Evolutionary conservation across 1,140 invertebrate genomes (phyloP), one percentile per base, ranked within the genome.

Genomic region (Lethocerus indicus): DNA sequence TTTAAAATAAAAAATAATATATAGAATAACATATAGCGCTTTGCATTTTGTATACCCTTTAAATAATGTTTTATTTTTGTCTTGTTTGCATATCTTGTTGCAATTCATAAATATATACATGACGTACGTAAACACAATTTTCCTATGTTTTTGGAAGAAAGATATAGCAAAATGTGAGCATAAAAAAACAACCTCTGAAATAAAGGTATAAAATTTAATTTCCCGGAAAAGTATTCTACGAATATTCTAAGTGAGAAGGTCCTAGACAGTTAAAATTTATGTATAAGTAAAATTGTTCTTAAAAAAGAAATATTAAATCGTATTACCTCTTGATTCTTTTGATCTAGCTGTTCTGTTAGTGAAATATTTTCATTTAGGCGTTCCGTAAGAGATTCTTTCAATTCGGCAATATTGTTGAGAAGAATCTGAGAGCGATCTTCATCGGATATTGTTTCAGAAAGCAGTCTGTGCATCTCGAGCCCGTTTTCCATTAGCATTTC

Each of bases 391-490:
- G 68, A 63, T 36, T 62, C 56, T 52, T 65, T 62, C n/a, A 68
- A 56, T 32, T 55, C 57, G 42, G 67, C 64, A 29, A 69, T 55
- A 37, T 63, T 63, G 20, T 60, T 55, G 26, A 64, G 58, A 24
- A 67, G 54, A 12, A 60, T 55, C 40, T 65, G 58, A 20, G 64
- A 61, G 32, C 66, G 60, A 51, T 58, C 64, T 61, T 70, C 60
- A 20, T 62, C 58, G 12, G 60, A 55, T 42, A 81, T 63, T 51
- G 79, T 67, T 59, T 81, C 77, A 2, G 72, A 67, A 14, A 82
- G 59, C 69, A 78, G 55, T 53, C 61, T 57, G 58, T 68, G 65
- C 50, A 67, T 54, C 51, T 70, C 67, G 43, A 63, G 54, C 20
- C 65, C 60, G 27, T 61, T 59, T 43, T 69, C 64, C 26, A 63